Percentiles rank a stretch among this genome's conserved stretches.
phyloP scores from a whole-genome alignment of 2,113 vertebrate species.

The Tylochromis polylepis region DNA sequence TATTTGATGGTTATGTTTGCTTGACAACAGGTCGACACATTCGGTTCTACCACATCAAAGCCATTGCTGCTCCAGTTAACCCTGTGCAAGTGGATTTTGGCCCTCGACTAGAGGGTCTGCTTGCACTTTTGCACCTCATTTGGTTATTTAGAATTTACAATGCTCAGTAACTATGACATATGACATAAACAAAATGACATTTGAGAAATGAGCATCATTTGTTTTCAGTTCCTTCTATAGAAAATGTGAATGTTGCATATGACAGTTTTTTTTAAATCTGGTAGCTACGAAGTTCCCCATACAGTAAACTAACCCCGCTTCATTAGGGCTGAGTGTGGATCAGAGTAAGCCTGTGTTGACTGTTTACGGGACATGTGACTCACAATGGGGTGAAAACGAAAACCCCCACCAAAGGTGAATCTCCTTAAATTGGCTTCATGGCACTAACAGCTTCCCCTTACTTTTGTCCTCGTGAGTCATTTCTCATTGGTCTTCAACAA shows the following conservation, averaged over 20 bases:
- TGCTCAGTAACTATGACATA: neutral
- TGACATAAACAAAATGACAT: neutral
- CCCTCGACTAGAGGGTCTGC: neutral
- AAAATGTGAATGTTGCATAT: neutral
- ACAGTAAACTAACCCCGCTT: neutral
- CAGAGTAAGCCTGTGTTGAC: neutral
- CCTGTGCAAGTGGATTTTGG: neutral
- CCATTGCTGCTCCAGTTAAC: neutral
- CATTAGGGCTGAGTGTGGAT: neutral
- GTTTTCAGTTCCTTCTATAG: neutral
- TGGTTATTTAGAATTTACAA: neutral
- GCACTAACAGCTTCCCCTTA: neutral
- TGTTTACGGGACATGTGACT: neutral
- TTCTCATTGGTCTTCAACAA: neutral
- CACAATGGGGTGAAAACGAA: neutral
- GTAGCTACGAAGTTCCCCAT: neutral
- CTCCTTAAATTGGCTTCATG: neutral
- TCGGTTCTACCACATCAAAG: neutral
- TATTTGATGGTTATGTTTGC: neutral
- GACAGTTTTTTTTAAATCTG: too few relatives aligned
- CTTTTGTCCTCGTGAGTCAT: neutral
- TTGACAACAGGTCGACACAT: neutral
- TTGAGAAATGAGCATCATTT: neutral
- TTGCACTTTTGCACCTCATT: neutral
- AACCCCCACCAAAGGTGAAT: neutral